These are phyloP conservation scores for Notothenia rossii DNA, from an alignment of 2,113 vertebrate genomes.

Conservation along the genomic window DNA sequence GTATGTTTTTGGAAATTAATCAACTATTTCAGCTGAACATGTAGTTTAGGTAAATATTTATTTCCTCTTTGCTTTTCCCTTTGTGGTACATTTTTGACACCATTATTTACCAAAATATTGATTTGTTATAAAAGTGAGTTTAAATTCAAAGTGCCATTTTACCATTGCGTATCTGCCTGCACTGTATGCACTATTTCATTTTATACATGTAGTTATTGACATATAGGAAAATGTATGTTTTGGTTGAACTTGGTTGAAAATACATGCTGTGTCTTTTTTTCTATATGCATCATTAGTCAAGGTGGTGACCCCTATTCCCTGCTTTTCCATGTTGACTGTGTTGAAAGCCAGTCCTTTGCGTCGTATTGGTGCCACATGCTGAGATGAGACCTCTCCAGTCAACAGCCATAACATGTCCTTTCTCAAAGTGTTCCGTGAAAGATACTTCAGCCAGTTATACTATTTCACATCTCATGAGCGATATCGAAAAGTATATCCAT, in stretches of 20 bases:
- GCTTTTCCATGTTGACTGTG: slow-evolving; percentile 53
- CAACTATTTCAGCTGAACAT: not conserved
- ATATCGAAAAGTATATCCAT: slow-evolving; percentile 1
- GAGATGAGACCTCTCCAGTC: slow-evolving; percentile 47
- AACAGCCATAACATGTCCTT: slow-evolving; percentile 39
- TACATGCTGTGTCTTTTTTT: slow-evolving; percentile 1
- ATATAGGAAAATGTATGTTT: slow-evolving; percentile 27
- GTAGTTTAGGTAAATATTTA: not conserved
- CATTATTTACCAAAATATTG: not conserved
- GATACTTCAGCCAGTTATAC: slow-evolving; percentile 19
- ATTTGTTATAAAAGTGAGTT: not conserved
- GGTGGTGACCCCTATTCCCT: slow-evolving; percentile 39
- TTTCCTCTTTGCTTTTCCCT: not conserved
- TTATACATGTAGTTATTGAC: not conserved
- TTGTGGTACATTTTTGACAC: not conserved
- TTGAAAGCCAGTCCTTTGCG: slow-evolving; percentile 57
- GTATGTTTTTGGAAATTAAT: not conserved
- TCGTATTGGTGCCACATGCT: slow-evolving; percentile 77
- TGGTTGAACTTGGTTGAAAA: slow-evolving; percentile 2
- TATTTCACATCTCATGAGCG: slow-evolving; percentile 17
- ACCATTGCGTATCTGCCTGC: not conserved
- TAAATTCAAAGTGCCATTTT: too few relatives aligned
- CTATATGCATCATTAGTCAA: slow-evolving; percentile 36
- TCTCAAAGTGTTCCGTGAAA: slow-evolving; percentile 19
- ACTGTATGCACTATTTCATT: not conserved